A percentile compares a stretch with the other conserved stretches of the same genome.
phyloP scores from a whole-genome alignment of 2,113 vertebrate species.

The Centropristis striata region DNA sequence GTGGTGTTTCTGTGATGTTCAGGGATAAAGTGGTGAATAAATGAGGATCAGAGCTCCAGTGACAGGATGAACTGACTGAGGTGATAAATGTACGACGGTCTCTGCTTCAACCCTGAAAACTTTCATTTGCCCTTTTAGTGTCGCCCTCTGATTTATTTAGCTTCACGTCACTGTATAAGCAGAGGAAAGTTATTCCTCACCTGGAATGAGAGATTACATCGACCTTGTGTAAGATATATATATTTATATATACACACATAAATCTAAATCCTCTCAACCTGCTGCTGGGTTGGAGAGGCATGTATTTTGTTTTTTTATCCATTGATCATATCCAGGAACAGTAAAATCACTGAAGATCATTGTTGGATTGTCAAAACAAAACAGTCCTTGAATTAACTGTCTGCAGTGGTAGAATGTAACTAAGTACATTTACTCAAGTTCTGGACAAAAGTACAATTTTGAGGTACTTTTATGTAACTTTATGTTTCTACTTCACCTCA shows the following conservation, averaged over 20 bases:
- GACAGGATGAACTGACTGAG: neutral
- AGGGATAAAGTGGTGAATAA: constrained; percentile 17
- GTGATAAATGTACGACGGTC: neutral
- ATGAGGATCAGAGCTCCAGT: constrained; percentile 6
- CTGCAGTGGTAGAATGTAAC: no score
- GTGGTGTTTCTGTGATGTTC: constrained; percentile 1
- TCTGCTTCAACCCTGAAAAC: neutral
- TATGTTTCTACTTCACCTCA: no score
- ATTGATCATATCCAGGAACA: no score
- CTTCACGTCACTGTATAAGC: neutral
- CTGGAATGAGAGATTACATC: neutral
- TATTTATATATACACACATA: neutral
- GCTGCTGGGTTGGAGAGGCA: no score
- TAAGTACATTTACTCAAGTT: no score
- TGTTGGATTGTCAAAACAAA: no score
- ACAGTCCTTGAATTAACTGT: no score
- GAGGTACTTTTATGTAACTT: no score
- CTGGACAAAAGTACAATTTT: no score
- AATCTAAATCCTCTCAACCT: neutral
- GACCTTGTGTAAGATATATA: neutral
- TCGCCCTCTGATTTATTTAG: neutral
- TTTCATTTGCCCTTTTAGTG: neutral
- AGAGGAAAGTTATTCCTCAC: neutral
- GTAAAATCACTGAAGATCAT: no score
- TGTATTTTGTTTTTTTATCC: no score